Base-by-base conservation (phyloP, 2,797 vertebrate genomes). In the Tenualosa thibaudeaui region DNA sequence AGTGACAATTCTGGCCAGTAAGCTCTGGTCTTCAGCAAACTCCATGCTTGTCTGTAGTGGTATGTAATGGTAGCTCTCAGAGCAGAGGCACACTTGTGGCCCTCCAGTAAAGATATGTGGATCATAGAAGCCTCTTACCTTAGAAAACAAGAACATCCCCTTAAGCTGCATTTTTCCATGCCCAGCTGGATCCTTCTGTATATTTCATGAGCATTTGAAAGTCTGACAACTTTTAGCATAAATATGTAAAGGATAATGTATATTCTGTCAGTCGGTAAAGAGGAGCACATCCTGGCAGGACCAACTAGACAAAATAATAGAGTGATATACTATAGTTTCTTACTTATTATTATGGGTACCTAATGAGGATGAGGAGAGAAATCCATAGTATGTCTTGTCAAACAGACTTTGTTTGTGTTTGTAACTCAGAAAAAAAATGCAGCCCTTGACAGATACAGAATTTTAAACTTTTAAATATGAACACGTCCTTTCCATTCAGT, bases 1-100 rank as follows among this genome's bases (percentile, higher is more conserved):
- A 88, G 89, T 89, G 86, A 90, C 89, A 88, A 92, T 89, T 91
- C 87, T 84, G 8, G 65, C 24, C 58, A 62, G n/a, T 62, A 3
- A 24, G n/a, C 58, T 62, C n/a, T 62, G 58, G n/a, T 26, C 58
- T 24, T 62, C 58, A 62, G n/a, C 58, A 24, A 24, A 9, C 58
- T 1, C 58, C 54, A 56, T 56, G 19, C 58, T 13, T 62, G 22
- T 58, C 54, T 58, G n/a, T 71, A 54, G 12, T 10, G 50, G 13
- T 40, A 49, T 83, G 10, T 62, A 17, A 19, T 51, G 51, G 85
- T 83, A 83, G 65, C 83, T 62, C 82, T 87, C 83, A 88, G 65
- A 37, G 83, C 60, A 37, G 46, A 58, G 54, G 12, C 46, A 62
- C 85, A 87, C 86, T 83, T 88, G 84, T 87, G 81, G 60, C 84